Evolutionary conservation across 2,113 vertebrate genomes (phyloP), one percentile per base, ranked within the genome.

Genomic region (Neomonachus schauinslandi): DNA sequence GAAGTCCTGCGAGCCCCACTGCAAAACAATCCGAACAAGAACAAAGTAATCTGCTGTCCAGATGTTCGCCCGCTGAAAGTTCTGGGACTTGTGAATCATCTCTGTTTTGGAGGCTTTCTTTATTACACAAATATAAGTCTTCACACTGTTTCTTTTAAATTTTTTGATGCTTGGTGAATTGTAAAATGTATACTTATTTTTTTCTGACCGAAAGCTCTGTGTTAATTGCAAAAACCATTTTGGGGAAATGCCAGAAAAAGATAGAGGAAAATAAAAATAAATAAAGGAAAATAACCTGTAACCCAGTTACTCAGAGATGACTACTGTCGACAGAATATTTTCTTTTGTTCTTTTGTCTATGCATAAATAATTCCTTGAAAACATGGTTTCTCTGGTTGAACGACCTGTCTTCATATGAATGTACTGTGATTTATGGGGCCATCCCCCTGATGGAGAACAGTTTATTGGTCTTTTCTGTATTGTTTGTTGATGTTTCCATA

Each of bases 401-500:
- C 4, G 83, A 81, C 46, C 95, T 33, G 53, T 82, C 55, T 67
- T 93, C 80, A 42, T 89, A 71, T 59, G 42, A 82, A 65, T 24
- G 26, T 39, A 33, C 36, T 5, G 1, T 97, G 97, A 98, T 96
- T 97, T 96, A 97, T 97, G 89, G 76, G 63, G 61, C 94, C 57
- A 85, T 92, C 9, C 24, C 80, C 69, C 49, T 53, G 67, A 33
- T 49, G 59, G 57, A 93, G 76, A 53, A 84, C 24, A 61, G 76
- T 96, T 97, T 98, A 84, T 97, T 98, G 97, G 91, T 96, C 94
- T 97, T 97, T 92, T 94, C 95, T 46, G 36, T 79, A 84, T 59
- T 67, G 77, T 92, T 94, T 96, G 83, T 97, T 94, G 89, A 88
- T 90, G n/a, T 90, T 94, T 96, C 72, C 22, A 76, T 46, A 71